Conservation (phyloP, 1,140 invertebrate genomes). For the Drosophila azteca region DNA sequence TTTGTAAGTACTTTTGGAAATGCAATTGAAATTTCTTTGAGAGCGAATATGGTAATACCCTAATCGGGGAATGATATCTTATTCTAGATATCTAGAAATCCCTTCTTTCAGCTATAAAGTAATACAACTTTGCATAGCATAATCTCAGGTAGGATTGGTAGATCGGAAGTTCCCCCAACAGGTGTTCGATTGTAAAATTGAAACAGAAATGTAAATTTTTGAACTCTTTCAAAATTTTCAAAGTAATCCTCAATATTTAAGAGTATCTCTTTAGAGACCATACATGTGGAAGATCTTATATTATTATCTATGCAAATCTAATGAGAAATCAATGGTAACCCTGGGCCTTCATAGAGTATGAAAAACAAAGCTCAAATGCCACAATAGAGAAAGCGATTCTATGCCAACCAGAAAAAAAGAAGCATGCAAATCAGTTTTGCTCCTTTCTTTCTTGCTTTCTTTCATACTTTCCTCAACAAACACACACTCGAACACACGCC, state of each 20-base stretch:
- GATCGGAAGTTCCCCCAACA: too few relatives aligned
- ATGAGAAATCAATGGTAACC: constrained; percentile 35
- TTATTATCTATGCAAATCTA: background rate
- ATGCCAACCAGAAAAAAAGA: constrained; percentile 12
- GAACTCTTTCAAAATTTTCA: too few relatives aligned
- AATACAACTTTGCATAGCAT: too few relatives aligned
- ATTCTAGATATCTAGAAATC: too few relatives aligned
- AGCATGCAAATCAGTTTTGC: constrained; percentile 72
- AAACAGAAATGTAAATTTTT: too few relatives aligned
- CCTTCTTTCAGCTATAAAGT: too few relatives aligned
- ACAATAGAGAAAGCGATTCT: constrained; percentile 16
- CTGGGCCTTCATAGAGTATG: constrained; percentile 21
- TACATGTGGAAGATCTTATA: too few relatives aligned
- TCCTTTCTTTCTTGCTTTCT: constrained; percentile 23
- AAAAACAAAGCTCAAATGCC: constrained; percentile 33
- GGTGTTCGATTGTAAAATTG: too few relatives aligned
- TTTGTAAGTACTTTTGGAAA: background rate
- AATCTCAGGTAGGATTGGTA: too few relatives aligned
- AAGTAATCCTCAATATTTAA: too few relatives aligned
- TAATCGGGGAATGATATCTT: background rate
- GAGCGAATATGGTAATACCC: background rate
- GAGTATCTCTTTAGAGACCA: too few relatives aligned
- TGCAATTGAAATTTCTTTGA: background rate
- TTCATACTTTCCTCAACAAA: constrained; percentile 1
- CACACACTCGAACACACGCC: too few relatives aligned